These are phyloP conservation scores for Parazoanthus atlanticus DNA, from an alignment of 92 coral and sea anemone genomes.

Conservation along the genomic window DNA sequence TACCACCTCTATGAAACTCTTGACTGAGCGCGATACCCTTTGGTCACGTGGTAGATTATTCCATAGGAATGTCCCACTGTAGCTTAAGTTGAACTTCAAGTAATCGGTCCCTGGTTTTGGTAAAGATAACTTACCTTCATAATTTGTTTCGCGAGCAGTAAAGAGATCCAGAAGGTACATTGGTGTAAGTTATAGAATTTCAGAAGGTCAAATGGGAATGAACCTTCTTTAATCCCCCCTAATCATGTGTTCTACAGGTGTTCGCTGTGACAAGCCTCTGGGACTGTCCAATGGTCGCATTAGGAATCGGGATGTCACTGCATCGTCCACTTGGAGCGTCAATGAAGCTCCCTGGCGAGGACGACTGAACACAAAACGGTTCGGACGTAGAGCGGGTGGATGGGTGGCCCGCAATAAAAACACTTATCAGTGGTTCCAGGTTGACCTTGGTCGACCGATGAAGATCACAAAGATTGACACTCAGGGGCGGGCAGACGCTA, in stretches of 20 bases:
- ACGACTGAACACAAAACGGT: conserved; percentile 68
- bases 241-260: conserved; percentile 54
- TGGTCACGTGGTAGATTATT: too few species aligned
- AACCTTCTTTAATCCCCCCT: too few species aligned
- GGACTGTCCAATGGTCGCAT: conserved; percentile 75
- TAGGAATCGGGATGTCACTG: conserved; percentile 66
- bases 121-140: too few species aligned
- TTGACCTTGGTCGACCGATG: conserved; percentile 75
- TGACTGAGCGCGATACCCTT: too few species aligned
- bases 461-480: conserved; percentile 75
- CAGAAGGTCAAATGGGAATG: too few species aligned
- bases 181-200: too few species aligned
- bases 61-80: too few species aligned
- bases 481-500: conserved; percentile 74
- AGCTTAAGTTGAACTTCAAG: too few species aligned
- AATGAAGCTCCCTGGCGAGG: conserved; percentile 71
- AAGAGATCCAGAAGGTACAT: too few species aligned
- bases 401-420: conserved; percentile 83
- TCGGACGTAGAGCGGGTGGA: conserved; percentile 73
- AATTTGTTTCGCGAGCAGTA: too few species aligned
- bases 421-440: conserved; percentile 79
- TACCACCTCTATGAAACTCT: too few species aligned
- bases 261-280: conserved; percentile 77
- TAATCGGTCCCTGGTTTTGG: too few species aligned
- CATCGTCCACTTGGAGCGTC: conserved; percentile 75